Base-by-base conservation (phyloP, 2,113 vertebrate species). In the Takifugu flavidus region DNA sequence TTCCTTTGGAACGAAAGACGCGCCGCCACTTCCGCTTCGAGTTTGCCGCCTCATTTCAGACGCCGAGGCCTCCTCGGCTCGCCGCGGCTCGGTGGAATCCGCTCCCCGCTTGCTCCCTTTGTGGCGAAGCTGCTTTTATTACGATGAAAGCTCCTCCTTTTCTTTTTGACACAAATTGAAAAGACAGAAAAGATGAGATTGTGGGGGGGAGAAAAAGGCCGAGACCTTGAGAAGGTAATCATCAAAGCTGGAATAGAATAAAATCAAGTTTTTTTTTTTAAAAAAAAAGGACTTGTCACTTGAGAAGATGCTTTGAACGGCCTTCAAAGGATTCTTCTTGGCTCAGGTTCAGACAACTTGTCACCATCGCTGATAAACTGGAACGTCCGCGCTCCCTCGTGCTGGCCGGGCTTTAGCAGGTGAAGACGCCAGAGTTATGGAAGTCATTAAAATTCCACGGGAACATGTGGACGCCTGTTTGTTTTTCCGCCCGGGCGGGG, bases 391-490 rank as follows among this genome's bases (percentile, higher is more conserved):
- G 29, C 68, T 69, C 70, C 75, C 60, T 62, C 53, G 6, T 25
- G 39, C 72, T 79, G 66, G 59, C 56, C 68, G 56, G 39, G 14
- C 15, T 87, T 91, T 93, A 89, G 88, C 88, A 91, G 89, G 87
- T 91, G 88, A 62, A 65, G 47, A 53, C 44, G 55, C 80, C 68
- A 45, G 60, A 88, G 77, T 89, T 85, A 91, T 88, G 90, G 89
- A 92, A 93, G 90, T 88, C 89, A 93, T 92, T 92, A 92, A 92
- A 92, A 94, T 92, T 92, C 89, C 84, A 65, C 59, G 59, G 70
- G 74, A 91, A 86, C 82, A 82, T 74, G 80, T 89, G 86, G 77
- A 89, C 74, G 26, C 76, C 89, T 91, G 87, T 86, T 90, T 91
- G 84, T 87, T 92, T 91, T 85, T 83, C 86, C 65, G 4, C 73